A percentile compares a stretch with the other conserved stretches of the same genome.
Conservation (phyloP, 1,140 invertebrate species). For the Zaprionus inermis region DNA sequence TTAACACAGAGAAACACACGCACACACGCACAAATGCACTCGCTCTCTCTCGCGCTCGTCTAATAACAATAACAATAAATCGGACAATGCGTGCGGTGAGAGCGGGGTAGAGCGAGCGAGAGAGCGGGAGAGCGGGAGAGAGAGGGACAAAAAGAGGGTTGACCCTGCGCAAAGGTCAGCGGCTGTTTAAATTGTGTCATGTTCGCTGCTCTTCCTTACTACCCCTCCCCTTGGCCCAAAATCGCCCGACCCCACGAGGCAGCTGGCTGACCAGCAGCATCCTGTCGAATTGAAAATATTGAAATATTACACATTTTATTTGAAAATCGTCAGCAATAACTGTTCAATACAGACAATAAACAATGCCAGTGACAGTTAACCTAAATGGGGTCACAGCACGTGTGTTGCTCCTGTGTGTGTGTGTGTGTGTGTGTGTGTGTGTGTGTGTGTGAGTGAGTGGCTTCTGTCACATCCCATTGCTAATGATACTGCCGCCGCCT, state of each 20-base stretch:
- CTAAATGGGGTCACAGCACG: conserved; percentile 17
- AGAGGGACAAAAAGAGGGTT: conserved; percentile 49
- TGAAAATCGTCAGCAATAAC: conserved; percentile 58
- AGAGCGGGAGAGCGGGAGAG: background rate
- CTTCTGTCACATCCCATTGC: conserved; percentile 41
- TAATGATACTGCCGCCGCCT: conserved; percentile 48
- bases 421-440: too few species aligned
- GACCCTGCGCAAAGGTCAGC: conserved; percentile 64
- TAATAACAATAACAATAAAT: conserved; percentile 83
- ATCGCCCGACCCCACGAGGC: background rate
- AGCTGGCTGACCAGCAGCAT: conserved; percentile 6
- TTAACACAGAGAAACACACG: conserved; percentile 56
- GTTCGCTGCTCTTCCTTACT: conserved; percentile 49
- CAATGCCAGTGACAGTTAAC: conserved; percentile 59
- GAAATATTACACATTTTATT: conserved; percentile 79
- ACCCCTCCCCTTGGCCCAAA: background rate
- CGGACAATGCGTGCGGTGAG: conserved; percentile 52
- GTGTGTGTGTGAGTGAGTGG: too few species aligned
- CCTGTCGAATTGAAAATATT: conserved; percentile 61
- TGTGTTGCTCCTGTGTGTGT: too few species aligned
- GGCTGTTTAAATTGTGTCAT: conserved; percentile 78
- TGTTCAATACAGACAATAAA: conserved; percentile 62
- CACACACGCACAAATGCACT: background rate
- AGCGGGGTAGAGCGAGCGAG: background rate
- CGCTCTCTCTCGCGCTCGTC: conserved; percentile 18